Percentiles rank a stretch among this genome's conserved stretches.
Conservation (phyloP, 2,113 vertebrate genomes). For the Vulpes ferrilata region DNA sequence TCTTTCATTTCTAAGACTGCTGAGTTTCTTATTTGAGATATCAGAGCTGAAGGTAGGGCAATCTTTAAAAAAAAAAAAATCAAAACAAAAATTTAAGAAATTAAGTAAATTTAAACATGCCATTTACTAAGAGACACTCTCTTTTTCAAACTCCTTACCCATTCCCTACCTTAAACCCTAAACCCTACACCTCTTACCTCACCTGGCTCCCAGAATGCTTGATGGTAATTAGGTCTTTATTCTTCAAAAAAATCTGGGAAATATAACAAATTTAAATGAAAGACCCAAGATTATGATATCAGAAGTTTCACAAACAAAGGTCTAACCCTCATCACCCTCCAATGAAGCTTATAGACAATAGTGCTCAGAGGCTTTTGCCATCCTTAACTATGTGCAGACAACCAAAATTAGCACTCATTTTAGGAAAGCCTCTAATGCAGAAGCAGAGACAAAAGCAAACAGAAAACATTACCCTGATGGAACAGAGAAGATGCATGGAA, state of each 20-base stretch:
- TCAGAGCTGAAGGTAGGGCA: neutral
- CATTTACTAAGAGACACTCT: neutral
- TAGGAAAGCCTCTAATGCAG: neutral
- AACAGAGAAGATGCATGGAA: neutral
- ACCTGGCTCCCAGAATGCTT: neutral
- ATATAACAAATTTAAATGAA: neutral
- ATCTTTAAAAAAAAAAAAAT: neutral
- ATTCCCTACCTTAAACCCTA: accelerated
- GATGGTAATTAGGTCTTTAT: neutral
- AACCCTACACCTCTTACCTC: neutral
- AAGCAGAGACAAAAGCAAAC: neutral
- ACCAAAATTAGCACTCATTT: neutral
- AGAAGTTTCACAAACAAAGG: neutral
- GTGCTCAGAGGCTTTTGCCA: neutral
- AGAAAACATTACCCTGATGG: neutral
- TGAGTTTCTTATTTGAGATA: neutral
- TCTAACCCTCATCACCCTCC: neutral
- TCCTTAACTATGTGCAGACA: neutral
- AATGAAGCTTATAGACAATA: neutral
- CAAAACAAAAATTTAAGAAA: neutral
- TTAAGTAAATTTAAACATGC: neutral
- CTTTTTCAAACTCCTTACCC: neutral
- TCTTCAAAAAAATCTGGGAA: neutral
- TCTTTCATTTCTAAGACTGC: neutral
- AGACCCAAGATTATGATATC: neutral